Conservation (phyloP, 2,797 vertebrate species). For the Tenualosa ilisha region DNA sequence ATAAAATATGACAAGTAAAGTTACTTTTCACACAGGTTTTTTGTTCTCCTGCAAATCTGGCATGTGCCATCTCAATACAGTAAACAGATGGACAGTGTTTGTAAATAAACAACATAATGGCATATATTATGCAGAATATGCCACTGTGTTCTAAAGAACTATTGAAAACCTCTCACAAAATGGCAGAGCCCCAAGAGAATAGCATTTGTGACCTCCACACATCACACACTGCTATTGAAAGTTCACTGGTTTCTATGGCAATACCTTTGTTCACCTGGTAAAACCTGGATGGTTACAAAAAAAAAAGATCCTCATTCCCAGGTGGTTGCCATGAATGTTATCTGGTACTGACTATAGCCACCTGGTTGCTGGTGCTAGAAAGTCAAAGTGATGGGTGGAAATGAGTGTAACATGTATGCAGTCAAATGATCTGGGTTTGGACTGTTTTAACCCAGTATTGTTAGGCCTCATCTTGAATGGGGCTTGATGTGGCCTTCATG, state of each 20-base stretch:
- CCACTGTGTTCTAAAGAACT: slow-evolving; percentile 45
- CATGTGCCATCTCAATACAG: neutral
- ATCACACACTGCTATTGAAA: slow-evolving; percentile 50
- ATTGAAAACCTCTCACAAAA: slow-evolving; percentile 39
- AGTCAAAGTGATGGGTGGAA: slow-evolving; percentile 43
- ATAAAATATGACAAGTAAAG: neutral
- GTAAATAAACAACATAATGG: slow-evolving; percentile 1
- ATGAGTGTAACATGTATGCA: slow-evolving; percentile 39
- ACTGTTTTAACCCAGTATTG: slow-evolving; percentile 39
- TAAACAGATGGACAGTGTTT: neutral
- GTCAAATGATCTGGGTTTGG: slow-evolving; percentile 35
- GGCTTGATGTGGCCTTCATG: slow-evolving; percentile 29
- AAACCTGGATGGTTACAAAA: slow-evolving; percentile 54
- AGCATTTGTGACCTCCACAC: slow-evolving; percentile 53
- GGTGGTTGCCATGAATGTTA: slow-evolving; percentile 41
- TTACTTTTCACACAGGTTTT: neutral
- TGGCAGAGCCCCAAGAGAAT: slow-evolving; percentile 41
- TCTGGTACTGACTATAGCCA: slow-evolving; percentile 43
- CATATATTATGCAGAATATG: slow-evolving; percentile 37
- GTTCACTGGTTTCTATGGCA: slow-evolving; percentile 45
- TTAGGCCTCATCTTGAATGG: slow-evolving; percentile 3
- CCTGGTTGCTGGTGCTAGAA: slow-evolving; percentile 47
- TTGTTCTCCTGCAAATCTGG: neutral
- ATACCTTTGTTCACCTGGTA: slow-evolving; percentile 48
- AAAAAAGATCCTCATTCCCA: slow-evolving; percentile 34